Percentiles rank a stretch among this genome's conserved stretches.
Evolutionary conservation across 2,113 vertebrate species (phyloP).

Genomic region (Oenanthe melanoleuca): DNA sequence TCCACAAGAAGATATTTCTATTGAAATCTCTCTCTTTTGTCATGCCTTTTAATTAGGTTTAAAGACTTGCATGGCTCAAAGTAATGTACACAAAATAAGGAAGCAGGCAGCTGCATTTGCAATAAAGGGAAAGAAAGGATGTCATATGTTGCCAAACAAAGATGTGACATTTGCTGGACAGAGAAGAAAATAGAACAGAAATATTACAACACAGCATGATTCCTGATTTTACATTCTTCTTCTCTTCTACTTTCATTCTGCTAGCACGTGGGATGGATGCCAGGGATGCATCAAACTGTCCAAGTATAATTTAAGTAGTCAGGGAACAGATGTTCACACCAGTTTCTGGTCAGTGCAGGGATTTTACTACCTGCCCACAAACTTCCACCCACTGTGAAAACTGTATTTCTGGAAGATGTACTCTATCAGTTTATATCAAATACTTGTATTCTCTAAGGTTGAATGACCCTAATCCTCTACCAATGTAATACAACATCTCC

Average conservation of each 20-base stretch:
- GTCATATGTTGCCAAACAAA: slow-evolving; percentile 21
- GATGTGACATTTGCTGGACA: not conserved
- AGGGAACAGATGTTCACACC: slow-evolving; percentile 66
- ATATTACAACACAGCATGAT: slow-evolving; percentile 15
- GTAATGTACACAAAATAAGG: not conserved
- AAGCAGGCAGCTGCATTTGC: not conserved
- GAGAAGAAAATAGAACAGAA: slow-evolving; percentile 30
- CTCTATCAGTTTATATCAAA: not conserved
- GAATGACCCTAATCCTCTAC: not conserved
- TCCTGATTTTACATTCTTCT: slow-evolving; percentile 43
- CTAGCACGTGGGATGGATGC: slow-evolving; percentile 37
- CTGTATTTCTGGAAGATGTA: slow-evolving; percentile 43
- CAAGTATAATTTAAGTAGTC: slow-evolving; percentile 66
- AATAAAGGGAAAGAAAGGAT: not conserved
- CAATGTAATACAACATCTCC: not conserved
- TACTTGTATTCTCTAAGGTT: not conserved
- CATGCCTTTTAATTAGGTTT: slow-evolving; percentile 9
- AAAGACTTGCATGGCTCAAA: not conserved
- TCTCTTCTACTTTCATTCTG: slow-evolving; percentile 6
- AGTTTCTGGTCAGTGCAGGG: slow-evolving; percentile 57
- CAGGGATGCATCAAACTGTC: slow-evolving; percentile 58
- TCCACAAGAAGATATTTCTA: not conserved
- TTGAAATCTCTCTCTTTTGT: not conserved
- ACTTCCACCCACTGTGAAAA: slow-evolving; percentile 38
- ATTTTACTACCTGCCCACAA: slow-evolving; percentile 58